These are phyloP conservation scores for Sceliomorpha sp. DNA, from an alignment of 2,888 invertebrate species.

Conservation along the genomic window DNA sequence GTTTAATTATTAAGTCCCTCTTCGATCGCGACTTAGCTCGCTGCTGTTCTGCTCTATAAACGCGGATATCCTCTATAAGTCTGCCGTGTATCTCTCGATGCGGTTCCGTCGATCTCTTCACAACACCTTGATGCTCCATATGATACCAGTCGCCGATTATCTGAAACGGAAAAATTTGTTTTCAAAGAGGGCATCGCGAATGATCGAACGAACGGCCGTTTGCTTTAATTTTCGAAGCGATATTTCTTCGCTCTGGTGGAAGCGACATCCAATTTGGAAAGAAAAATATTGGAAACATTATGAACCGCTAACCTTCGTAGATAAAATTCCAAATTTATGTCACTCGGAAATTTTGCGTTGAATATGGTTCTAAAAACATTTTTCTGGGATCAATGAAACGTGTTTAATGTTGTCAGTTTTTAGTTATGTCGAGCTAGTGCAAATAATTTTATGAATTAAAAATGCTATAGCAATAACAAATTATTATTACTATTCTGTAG, in stretches of 20 bases:
- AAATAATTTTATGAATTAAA: no score
- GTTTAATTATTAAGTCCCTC: conserved; percentile 85
- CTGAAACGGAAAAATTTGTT: conserved; percentile 82
- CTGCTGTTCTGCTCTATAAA: conserved; percentile 92
- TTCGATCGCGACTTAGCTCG: conserved; percentile 89
- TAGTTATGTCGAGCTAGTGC: no score
- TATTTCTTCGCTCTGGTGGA: neutral
- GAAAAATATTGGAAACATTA: conserved; percentile 2
- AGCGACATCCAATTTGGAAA: neutral
- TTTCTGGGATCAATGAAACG: no score
- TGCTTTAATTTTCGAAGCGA: no score
- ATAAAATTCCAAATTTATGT: no score
- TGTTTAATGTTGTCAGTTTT: no score
- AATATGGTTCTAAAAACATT: no score
- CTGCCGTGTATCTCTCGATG: conserved; percentile 86
- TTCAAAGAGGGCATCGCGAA: conserved; percentile 6
- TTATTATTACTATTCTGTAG: no score
- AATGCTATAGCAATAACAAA: no score
- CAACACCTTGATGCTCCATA: conserved; percentile 89
- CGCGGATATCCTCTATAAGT: conserved; percentile 87
- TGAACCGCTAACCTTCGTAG: no score
- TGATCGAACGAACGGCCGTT: neutral
- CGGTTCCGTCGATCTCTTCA: conserved; percentile 88
- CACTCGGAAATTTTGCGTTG: no score
- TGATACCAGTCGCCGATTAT: conserved; percentile 93